Evolutionary conservation across 2,113 vertebrate species (phyloP).

Genomic region (Grammomys surdaster): DNA sequence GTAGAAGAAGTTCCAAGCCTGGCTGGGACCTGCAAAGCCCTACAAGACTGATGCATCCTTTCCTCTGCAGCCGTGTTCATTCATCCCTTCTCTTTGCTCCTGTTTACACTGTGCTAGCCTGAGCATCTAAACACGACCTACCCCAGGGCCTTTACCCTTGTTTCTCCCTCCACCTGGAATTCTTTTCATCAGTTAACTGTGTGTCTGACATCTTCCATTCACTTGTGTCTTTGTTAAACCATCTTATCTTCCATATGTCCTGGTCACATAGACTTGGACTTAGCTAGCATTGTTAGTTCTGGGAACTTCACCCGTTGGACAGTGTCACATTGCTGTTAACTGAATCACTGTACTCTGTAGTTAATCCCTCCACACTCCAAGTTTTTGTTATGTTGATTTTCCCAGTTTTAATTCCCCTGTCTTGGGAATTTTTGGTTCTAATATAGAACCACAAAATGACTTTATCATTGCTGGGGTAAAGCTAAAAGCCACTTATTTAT

Average conservation of each 20-base stretch:
- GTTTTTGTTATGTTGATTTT: neutral
- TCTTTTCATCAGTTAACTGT: neutral
- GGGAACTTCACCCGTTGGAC: neutral
- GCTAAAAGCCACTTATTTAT: neutral
- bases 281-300: neutral
- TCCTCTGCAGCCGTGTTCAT: neutral
- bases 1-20: neutral
- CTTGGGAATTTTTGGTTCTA: neutral
- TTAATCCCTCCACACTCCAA: neutral
- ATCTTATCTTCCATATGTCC: neutral
- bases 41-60: neutral
- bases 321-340: neutral
- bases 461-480: neutral
- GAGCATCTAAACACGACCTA: neutral
- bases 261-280: neutral
- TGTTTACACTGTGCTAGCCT: neutral
- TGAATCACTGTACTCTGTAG: neutral
- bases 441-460: neutral
- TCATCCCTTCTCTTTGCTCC: neutral
- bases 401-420: neutral
- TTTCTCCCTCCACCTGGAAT: neutral
- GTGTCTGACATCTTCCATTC: neutral
- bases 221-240: neutral
- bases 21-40: neutral
- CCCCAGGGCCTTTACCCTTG: neutral